phyloP scores from a whole-genome alignment of 2,797 vertebrate species.

The Halcyon leucocephala region DNA sequence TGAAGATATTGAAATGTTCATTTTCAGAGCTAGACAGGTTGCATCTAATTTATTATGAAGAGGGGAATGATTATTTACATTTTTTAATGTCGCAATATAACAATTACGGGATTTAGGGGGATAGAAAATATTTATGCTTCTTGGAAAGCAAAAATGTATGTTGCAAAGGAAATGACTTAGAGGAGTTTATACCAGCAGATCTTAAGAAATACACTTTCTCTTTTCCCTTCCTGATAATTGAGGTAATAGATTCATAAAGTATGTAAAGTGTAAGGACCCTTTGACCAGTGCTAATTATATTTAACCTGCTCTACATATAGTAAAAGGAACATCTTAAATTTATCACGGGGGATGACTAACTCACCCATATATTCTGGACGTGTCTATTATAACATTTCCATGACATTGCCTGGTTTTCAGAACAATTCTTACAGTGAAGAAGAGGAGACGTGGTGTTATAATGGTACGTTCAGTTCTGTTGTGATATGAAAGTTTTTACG shows the following conservation, averaged over 20 bases:
- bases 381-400: slow-evolving; percentile 66
- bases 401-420: slow-evolving; percentile 45
- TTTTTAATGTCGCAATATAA: slow-evolving; percentile 81
- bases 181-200: background rate
- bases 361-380: background rate
- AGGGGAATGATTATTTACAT: slow-evolving; percentile 85
- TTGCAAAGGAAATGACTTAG: background rate
- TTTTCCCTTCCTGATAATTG: slow-evolving; percentile 44
- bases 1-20: slow-evolving; percentile 95
- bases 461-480: slow-evolving; percentile 34
- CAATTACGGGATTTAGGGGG: slow-evolving; percentile 67
- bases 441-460: slow-evolving; percentile 24
- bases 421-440: background rate
- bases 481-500: slow-evolving; percentile 65
- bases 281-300: slow-evolving; percentile 6
- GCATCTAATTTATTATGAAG: slow-evolving; percentile 83
- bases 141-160: background rate
- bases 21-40: slow-evolving; percentile 89
- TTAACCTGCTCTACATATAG: background rate
- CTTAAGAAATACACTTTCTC: slow-evolving; percentile 15
- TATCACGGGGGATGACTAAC: background rate
- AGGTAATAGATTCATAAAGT: background rate
- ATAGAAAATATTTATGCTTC: slow-evolving; percentile 24
- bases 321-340: background rate
- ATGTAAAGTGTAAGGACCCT: slow-evolving; percentile 10